Conservation (phyloP, 2,113 vertebrate species). For the Dromiciops gliroides region DNA sequence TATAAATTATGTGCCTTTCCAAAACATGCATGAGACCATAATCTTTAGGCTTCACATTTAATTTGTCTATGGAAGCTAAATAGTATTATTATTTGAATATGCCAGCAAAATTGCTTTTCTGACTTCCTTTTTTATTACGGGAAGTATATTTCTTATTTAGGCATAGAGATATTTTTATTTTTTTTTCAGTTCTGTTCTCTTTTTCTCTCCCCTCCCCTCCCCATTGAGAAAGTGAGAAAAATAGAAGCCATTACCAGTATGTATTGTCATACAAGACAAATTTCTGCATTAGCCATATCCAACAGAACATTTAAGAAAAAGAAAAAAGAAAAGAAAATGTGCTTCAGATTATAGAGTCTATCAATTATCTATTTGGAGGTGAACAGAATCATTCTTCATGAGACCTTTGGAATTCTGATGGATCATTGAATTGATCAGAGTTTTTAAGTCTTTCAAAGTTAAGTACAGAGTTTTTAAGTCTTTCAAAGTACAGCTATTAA, state of each 20-base stretch:
- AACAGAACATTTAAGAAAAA: not conserved
- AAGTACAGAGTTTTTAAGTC: too few relatives aligned
- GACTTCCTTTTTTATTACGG: not conserved
- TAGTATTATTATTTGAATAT: slow-evolving; percentile 38
- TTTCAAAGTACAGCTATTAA: too few relatives aligned
- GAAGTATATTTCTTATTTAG: slow-evolving; percentile 10
- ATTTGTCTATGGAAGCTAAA: not conserved
- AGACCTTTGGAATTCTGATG: not conserved
- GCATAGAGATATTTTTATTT: not conserved
- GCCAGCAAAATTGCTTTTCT: not conserved
- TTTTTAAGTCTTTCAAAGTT: not conserved
- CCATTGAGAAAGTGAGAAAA: not conserved
- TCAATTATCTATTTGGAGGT: not conserved
- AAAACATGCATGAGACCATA: not conserved
- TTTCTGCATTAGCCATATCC: not conserved
- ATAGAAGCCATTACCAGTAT: not conserved
- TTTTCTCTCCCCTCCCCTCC: not conserved
- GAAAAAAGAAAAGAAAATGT: not conserved
- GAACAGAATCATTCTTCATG: not conserved
- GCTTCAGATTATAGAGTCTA: not conserved
- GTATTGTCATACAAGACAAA: not conserved
- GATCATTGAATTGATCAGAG: not conserved
- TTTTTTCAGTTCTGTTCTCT: slow-evolving; percentile 18
- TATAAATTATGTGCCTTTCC: slow-evolving; percentile 4
- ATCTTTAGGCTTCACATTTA: not conserved